Conservation (phyloP, 2,797 vertebrate species). For the Tokudaia muenninki region DNA sequence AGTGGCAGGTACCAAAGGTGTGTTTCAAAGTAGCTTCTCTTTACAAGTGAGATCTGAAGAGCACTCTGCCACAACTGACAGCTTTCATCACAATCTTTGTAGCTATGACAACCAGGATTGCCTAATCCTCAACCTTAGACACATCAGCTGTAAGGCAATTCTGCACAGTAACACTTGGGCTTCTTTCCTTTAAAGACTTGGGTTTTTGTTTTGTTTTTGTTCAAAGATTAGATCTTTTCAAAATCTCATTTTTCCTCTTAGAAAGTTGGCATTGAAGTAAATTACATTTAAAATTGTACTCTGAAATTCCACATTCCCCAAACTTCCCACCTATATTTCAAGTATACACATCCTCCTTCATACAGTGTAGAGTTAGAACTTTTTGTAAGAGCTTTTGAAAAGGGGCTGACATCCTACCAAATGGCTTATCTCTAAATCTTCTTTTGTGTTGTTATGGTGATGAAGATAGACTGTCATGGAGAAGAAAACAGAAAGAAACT, state of each 20-base stretch:
- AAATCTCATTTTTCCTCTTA: background rate
- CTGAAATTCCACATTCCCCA: background rate
- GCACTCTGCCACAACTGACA: background rate
- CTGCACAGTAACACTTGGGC: background rate
- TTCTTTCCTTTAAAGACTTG: conserved; percentile 18
- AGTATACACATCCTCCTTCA: background rate
- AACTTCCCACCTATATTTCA: background rate
- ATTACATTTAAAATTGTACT: background rate
- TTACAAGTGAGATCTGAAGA: background rate
- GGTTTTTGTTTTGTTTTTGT: background rate
- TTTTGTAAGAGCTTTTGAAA: conserved; percentile 42
- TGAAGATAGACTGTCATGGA: background rate
- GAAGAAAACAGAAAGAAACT: conserved; percentile 33
- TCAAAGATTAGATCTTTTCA: background rate
- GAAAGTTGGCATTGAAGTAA: background rate
- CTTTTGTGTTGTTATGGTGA: background rate
- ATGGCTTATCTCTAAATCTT: conserved; percentile 29
- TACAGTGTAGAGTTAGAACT: background rate
- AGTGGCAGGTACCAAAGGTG: background rate
- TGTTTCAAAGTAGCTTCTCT: background rate
- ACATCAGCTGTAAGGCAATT: background rate
- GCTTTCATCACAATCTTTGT: background rate
- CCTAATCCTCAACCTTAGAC: background rate
- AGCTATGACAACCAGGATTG: background rate
- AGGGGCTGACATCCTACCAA: background rate